Evolutionary conservation across 37 sponge, comb jelly and placozoan species (phyloP), one percentile per base, ranked within the genome.

Genomic region (Diacarnus erythraeanus): DNA sequence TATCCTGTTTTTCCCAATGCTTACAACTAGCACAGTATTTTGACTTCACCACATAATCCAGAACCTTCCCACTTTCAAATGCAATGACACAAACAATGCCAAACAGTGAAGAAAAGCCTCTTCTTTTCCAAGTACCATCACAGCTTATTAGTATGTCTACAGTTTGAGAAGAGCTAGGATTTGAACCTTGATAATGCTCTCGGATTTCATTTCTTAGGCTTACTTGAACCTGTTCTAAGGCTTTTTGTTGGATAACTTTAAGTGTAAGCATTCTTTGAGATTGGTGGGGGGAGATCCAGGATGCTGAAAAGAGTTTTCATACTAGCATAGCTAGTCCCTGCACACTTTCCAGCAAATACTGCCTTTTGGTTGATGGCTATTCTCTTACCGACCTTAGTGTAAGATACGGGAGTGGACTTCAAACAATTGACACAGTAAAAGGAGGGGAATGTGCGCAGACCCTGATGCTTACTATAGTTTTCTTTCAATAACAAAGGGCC

Each of bases 91-190:
- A 78, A 21, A 66, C 54, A 43, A 42, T 34, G 1, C 79, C 68
- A 33, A 65, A 78, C 30, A 66, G 68, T n/a, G 79, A 78, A 1
- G 79, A 66, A 65, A 78, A 78, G 4, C 79, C 68, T 17, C 68
- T 1, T 29, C 27, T 54, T 44, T 31, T 29, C 75, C 58, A 74
- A 18, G 75, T 74, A n/a, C 75, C 75, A 51, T 74, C 75, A 25
- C 20, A 47, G 33, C 57, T 74, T 26, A 74, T 58, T n/a, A 26
- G 0, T 30, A 74, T 51, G 34, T 74, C 75, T n/a, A 60, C 61
- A 60, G 22, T 60, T n/a, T n/a, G n/a, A n/a, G n/a, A n/a, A n/a
- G n/a, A n/a, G 27, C 22, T 25, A 60, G 9, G n/a, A 60, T 25
- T 5, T 5, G 27, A 5, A 6, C 4, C 61, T 60, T 25, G n/a